These are phyloP conservation scores for Gasteruption jaculator DNA, from an alignment of 2,888 invertebrate species.

Conservation along the genomic window DNA sequence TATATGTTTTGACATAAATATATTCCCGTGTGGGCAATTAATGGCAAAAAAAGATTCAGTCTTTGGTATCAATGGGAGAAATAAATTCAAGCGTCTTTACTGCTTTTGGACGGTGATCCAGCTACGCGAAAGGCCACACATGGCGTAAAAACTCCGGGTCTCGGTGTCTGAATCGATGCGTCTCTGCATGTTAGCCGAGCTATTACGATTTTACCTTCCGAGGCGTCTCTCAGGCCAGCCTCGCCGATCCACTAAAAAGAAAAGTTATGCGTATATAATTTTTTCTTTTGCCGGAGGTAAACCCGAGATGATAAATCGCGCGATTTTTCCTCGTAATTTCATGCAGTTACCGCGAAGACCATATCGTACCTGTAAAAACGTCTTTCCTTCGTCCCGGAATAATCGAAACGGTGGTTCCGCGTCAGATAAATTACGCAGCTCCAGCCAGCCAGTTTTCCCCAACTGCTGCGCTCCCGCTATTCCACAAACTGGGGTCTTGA, in stretches of 20 bases:
- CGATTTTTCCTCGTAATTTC: too few relatives aligned
- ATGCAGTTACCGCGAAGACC: too few relatives aligned
- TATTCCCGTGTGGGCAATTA: background rate
- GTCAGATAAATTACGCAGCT: slow-evolving; percentile 71
- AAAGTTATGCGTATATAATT: slow-evolving; percentile 1
- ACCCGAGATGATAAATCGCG: too few relatives aligned
- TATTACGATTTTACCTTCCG: slow-evolving; percentile 78
- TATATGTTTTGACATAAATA: background rate
- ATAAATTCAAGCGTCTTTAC: slow-evolving; percentile 53
- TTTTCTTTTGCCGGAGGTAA: background rate
- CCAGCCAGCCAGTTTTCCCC: slow-evolving; percentile 74
- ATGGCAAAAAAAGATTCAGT: background rate
- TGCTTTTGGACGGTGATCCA: slow-evolving; percentile 70
- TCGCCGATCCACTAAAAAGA: slow-evolving; percentile 78
- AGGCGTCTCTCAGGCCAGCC: slow-evolving; percentile 66
- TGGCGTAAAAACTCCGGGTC: slow-evolving; percentile 67
- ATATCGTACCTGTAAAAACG: slow-evolving; percentile 73
- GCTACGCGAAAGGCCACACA: slow-evolving; percentile 84
- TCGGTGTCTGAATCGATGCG: slow-evolving; percentile 53
- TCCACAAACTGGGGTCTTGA: slow-evolving; percentile 77
- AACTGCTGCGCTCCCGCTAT: slow-evolving; percentile 82
- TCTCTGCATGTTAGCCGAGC: slow-evolving; percentile 78
- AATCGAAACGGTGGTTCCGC: slow-evolving; percentile 77
- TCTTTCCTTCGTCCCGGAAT: slow-evolving; percentile 76
- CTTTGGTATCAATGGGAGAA: background rate